Percentiles rank a stretch among this genome's conserved stretches.
phyloP scores from a whole-genome alignment of 2,888 invertebrate genomes.

The Molorchus minor region DNA sequence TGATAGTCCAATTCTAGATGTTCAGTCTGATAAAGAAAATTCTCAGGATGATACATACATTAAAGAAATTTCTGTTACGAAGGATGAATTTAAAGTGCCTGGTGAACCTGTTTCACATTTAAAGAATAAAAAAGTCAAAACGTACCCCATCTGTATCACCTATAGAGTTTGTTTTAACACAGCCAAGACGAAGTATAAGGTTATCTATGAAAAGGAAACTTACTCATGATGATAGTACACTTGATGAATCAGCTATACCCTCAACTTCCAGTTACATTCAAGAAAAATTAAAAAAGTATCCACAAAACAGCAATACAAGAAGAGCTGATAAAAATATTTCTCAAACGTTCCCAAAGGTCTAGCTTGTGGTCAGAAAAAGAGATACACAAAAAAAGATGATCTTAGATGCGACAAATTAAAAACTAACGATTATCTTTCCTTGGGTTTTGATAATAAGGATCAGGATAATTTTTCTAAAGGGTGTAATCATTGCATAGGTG shows the following conservation, averaged over 20 bases:
- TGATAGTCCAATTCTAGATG: constrained; percentile 29
- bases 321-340: neutral
- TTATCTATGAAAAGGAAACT: constrained; percentile 35
- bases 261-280: constrained; percentile 6
- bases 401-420: too few species aligned
- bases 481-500: too few species aligned
- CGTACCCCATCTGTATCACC: constrained; percentile 34
- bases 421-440: too few species aligned
- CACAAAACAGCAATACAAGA: neutral
- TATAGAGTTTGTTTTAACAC: constrained; percentile 27
- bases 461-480: too few species aligned
- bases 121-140: constrained; percentile 18
- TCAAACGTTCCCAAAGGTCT: too few species aligned
- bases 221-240: neutral
- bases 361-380: too few species aligned
- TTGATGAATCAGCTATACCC: neutral
- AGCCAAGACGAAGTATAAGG: constrained; percentile 36
- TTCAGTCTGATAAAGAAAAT: neutral
- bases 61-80: neutral
- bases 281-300: neutral
- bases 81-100: constrained; percentile 43
- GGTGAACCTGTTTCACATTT: constrained; percentile 24
- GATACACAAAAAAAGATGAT: too few species aligned
- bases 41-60: neutral
- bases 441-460: too few species aligned